Conservation (phyloP, 2,797 vertebrate genomes). For the Parauchenoglanis punctatus region DNA sequence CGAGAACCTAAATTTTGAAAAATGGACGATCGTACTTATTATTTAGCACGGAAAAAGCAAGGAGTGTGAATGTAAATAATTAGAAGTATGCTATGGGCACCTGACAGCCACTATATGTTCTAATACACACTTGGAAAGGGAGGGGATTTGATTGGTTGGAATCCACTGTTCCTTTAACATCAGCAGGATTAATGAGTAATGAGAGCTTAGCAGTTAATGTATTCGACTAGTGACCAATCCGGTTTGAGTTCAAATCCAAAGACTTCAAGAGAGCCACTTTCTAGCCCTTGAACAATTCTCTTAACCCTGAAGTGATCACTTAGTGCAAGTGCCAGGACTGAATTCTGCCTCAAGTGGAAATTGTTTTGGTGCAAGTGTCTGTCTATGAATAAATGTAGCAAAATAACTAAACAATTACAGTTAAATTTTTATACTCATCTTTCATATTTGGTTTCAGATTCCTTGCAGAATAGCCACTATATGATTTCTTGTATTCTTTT, state of each 20-base stretch:
- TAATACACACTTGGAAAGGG: too few species aligned
- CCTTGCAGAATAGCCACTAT: background rate
- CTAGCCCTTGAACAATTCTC: background rate
- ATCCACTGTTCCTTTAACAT: background rate
- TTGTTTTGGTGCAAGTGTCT: background rate
- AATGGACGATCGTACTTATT: too few species aligned
- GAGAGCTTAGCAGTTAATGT: background rate
- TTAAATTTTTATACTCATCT: background rate
- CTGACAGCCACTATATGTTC: too few species aligned
- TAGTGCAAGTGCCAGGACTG: background rate
- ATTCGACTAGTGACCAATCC: background rate
- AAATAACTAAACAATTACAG: background rate
- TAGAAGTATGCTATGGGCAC: too few species aligned
- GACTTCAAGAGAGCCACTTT: background rate
- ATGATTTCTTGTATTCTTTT: background rate
- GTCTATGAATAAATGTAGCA: background rate
- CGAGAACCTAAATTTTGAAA: too few species aligned
- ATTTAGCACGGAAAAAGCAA: too few species aligned
- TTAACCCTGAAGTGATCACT: background rate
- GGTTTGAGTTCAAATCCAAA: background rate
- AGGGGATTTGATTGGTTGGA: too few species aligned
- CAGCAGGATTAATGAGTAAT: background rate
- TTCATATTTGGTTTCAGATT: background rate
- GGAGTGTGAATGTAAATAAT: too few species aligned
- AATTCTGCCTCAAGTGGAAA: background rate